Base-by-base conservation (phyloP, 2,797 vertebrate species). In the Falco cherrug region DNA sequence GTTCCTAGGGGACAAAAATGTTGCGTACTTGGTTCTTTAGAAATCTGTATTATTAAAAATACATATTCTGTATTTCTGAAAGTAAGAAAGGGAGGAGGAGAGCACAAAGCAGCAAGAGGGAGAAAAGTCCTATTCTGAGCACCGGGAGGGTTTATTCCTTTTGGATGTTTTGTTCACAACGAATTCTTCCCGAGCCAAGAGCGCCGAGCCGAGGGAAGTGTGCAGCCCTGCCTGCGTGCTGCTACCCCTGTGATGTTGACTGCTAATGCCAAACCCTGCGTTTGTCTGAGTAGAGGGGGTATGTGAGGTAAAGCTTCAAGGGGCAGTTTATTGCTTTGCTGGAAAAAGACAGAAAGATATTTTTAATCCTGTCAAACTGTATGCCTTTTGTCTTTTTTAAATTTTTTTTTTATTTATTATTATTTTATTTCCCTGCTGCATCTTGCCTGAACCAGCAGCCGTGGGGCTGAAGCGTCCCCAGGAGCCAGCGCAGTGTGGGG, bases 31-130 rank as follows among this genome's bases (percentile, higher is more conserved):
- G 2, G 37, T 77, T 90, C 93, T 91, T 96, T 59, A 65, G 84
- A 89, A 81, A 92, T 69, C 50, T 78, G 47, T 57, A 19, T 87
- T 96, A 81, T 90, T 85, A 93, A 96, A 94, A 75, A 96, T 87
- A 89, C 64, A 94, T 74, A 77, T 54, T 91, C 71, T 45, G 0
- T 71, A 8, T 94, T 85, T 87, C 80, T 95, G 83, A 73, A 95
- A 84, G 85, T 60, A 53, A 85, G 50, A 78, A 82, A 69, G 33
- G 91, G 75, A 79, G 5, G 70, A 84, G 68, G 67, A 53, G 31
- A 82, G 18, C 45, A 64, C 51, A 63, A 78, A 87, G 80, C 22
- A 84, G 65, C 67, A 45, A 96, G 82, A 87, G 50, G 31, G 75
- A 90, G 60, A 92, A 47, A 65, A 69, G 61, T 65, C 87, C 69